Evolutionary conservation across 2,888 invertebrate species (phyloP).

Genomic region (Drosophila gaucha): DNA sequence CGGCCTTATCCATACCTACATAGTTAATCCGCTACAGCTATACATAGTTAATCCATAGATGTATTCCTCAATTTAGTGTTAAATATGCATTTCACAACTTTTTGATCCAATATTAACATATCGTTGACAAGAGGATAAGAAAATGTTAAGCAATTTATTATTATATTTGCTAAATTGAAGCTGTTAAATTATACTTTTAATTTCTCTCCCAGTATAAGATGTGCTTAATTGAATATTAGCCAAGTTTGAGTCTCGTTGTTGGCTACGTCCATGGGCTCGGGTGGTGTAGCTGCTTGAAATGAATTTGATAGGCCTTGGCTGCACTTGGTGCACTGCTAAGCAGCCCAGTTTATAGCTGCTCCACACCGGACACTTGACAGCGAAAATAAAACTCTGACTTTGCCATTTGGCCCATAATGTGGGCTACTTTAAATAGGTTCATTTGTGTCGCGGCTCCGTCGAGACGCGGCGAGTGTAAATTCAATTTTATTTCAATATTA

Average conservation of each 20-base stretch:
- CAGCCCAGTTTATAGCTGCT: not conserved
- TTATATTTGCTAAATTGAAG: no score
- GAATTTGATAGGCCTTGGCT: not conserved
- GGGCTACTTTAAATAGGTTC: constrained; percentile 42
- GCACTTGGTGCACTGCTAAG: not conserved
- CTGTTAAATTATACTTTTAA: no score
- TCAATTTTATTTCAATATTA: constrained; percentile 44
- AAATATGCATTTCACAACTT: no score
- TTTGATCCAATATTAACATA: no score
- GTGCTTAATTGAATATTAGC: no score
- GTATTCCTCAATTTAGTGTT: no score
- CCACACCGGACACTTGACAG: constrained; percentile 11
- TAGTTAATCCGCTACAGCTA: no score
- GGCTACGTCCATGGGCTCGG: not conserved
- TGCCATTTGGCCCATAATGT: constrained; percentile 15
- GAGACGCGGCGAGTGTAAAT: constrained; percentile 37
- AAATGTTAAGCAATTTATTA: no score
- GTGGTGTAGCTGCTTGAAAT: not conserved
- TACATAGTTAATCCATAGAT: no score
- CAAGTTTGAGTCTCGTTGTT: not conserved
- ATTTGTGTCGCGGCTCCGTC: constrained; percentile 32
- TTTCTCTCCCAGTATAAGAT: no score
- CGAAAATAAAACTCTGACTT: constrained; percentile 14
- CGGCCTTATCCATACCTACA: no score
- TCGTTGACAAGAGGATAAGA: no score